A percentile compares a stretch with the other conserved stretches of the same genome.
These are phyloP conservation scores for Trematomus bernacchii DNA, from an alignment of 2,797 vertebrate species.

Conservation along the genomic window DNA sequence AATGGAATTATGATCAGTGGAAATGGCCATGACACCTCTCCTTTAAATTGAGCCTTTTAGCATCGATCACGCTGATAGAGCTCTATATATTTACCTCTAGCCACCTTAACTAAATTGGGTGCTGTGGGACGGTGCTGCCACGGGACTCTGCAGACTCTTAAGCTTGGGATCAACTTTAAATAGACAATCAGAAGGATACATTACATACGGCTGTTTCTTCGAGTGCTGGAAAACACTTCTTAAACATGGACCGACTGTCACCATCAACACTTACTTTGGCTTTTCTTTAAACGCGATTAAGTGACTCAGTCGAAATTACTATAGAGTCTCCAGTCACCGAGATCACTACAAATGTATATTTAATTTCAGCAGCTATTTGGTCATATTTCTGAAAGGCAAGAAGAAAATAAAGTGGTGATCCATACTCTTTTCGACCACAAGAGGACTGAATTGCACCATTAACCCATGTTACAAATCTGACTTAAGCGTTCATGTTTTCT, in stretches of 20 bases:
- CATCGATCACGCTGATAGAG: not conserved
- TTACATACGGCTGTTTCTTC: constrained; percentile 66
- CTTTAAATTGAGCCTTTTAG: no score
- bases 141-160: constrained; percentile 71
- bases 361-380: not conserved
- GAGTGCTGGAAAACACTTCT: constrained; percentile 62
- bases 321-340: constrained; percentile 3
- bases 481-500: no score
- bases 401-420: no score
- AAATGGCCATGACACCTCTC: no score
- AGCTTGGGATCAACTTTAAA: constrained; percentile 69
- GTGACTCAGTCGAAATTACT: not conserved
- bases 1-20: no score
- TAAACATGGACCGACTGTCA: not conserved
- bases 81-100: constrained; percentile 79
- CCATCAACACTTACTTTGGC: not conserved
- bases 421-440: no score
- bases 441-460: no score
- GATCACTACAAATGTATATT: accelerated
- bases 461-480: no score
- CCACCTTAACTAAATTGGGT: constrained; percentile 81
- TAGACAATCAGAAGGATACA: constrained; percentile 65
- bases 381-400: not conserved
- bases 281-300: not conserved
- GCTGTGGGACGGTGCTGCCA: constrained; percentile 76